Conservation (phyloP, 1,140 invertebrate genomes). For the Drosophila pruinosa region DNA sequence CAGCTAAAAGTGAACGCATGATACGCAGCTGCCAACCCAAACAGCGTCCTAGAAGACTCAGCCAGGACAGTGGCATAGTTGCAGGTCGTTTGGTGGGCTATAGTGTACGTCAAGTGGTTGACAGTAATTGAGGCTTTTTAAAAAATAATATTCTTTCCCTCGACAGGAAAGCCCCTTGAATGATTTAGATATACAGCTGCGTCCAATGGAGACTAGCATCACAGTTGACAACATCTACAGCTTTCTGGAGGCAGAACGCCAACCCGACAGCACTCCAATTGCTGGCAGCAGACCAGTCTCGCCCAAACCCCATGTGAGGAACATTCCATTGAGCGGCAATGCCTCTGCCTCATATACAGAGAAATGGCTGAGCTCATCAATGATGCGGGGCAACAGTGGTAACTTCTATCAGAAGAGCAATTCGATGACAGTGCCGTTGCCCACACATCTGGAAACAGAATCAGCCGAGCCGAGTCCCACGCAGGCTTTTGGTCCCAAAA, state of each 20-base stretch:
- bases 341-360: slow-evolving; percentile 59
- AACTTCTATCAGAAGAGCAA: slow-evolving; percentile 53
- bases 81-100: slow-evolving; percentile 67
- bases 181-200: slow-evolving; percentile 35
- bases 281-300: slow-evolving; percentile 21
- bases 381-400: slow-evolving; percentile 48
- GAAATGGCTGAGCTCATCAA: slow-evolving; percentile 72
- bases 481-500: slow-evolving; percentile 69
- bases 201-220: not conserved
- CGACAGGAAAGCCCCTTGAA: slow-evolving; percentile 46
- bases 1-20: slow-evolving; percentile 74
- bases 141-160: not conserved
- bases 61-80: slow-evolving; percentile 78
- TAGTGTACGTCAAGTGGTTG: slow-evolving; percentile 47
- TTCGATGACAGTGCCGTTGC: slow-evolving; percentile 57
- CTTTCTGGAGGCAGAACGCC: slow-evolving; percentile 22
- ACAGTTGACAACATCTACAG: slow-evolving; percentile 28
- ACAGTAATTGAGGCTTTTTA: not conserved
- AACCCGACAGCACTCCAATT: not conserved
- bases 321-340: not conserved
- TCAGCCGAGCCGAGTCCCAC: slow-evolving; percentile 79
- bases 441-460: slow-evolving; percentile 74
- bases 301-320: slow-evolving; percentile 28
- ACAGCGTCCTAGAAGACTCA: slow-evolving; percentile 57
- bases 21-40: slow-evolving; percentile 49